phyloP scores from a whole-genome alignment of 1,140 invertebrate species.

The Vanessa atalanta region DNA sequence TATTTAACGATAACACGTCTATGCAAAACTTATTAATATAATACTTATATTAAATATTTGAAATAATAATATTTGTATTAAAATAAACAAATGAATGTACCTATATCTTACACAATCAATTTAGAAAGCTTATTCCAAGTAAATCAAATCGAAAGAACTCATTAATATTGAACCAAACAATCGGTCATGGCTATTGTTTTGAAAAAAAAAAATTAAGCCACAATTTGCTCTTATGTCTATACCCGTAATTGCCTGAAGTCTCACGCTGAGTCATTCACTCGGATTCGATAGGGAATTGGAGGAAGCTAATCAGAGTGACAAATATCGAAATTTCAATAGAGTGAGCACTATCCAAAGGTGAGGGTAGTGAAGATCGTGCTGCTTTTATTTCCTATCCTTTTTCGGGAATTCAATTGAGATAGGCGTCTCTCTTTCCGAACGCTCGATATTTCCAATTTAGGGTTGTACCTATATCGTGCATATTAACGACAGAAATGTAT shows the following conservation, averaged over 20 bases:
- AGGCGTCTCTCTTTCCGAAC: constrained; percentile 59
- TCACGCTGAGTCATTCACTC: constrained; percentile 69
- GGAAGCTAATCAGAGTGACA: constrained; percentile 72
- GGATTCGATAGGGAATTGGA: constrained; percentile 46
- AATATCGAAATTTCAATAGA: constrained; percentile 72
- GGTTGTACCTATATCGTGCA: constrained; percentile 38
- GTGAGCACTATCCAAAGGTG: constrained; percentile 56
- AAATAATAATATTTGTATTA: no score
- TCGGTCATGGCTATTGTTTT: neutral
- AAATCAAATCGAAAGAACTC: no score
- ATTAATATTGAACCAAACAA: neutral
- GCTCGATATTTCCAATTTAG: constrained; percentile 66
- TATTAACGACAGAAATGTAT: neutral
- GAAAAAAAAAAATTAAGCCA: constrained; percentile 50
- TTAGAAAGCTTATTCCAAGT: no score
- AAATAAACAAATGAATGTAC: no score
- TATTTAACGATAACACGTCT: neutral
- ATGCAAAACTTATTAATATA: no score
- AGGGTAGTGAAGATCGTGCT: constrained; percentile 46
- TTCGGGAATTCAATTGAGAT: constrained; percentile 61
- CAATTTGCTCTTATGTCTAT: constrained; percentile 37
- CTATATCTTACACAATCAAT: no score
- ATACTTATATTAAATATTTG: no score
- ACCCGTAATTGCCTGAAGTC: constrained; percentile 45
- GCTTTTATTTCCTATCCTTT: constrained; percentile 63